Conservation (phyloP, 1,140 invertebrate genomes). For the Patella vulgata region DNA sequence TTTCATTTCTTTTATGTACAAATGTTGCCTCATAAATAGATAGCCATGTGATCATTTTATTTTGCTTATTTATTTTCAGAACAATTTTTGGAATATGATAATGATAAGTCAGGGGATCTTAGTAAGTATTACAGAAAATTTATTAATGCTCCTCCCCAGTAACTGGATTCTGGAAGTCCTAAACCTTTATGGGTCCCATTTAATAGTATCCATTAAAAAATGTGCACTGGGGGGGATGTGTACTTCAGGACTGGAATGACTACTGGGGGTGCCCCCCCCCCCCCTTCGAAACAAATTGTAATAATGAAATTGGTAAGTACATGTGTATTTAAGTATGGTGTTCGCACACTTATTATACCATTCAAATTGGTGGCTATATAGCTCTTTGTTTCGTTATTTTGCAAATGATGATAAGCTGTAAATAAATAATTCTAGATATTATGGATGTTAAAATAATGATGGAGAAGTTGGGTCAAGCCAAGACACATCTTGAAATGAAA, state of each 20-base stretch:
- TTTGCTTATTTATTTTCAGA: constrained; percentile 44
- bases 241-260: neutral
- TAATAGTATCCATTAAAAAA: neutral
- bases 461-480: constrained; percentile 91
- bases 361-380: no score
- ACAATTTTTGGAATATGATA: constrained; percentile 57
- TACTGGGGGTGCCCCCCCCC: no score
- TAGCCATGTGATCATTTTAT: no score
- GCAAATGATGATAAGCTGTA: neutral
- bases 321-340: no score
- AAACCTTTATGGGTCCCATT: neutral
- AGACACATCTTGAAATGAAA: constrained; percentile 91
- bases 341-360: no score
- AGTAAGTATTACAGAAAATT: constrained; percentile 49
- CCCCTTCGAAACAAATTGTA: no score
- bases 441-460: constrained; percentile 92
- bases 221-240: neutral
- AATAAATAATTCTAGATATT: constrained; percentile 70
- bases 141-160: no score
- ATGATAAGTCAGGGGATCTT: constrained; percentile 53
- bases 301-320: neutral
- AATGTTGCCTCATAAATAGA: no score
- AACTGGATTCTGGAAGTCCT: no score
- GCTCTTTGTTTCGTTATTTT: neutral
- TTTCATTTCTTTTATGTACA: no score